Base-by-base conservation (phyloP, 2,113 vertebrate genomes). In the Tachuris rubrigastra region DNA sequence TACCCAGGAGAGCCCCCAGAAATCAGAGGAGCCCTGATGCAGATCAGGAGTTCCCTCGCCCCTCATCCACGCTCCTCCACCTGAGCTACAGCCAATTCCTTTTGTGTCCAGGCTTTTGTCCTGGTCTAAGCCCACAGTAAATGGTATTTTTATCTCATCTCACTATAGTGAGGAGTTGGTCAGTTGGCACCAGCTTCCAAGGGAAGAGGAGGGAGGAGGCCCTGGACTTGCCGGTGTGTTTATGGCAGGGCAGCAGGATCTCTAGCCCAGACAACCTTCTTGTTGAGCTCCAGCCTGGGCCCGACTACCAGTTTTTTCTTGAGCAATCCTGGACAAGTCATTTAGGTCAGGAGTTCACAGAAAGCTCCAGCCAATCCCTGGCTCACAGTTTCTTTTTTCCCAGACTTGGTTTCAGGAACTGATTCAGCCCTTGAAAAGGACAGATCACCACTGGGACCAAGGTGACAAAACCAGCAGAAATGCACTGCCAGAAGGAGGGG, bases 271-370 rank as follows among this genome's bases (percentile, higher is more conserved):
- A 58, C 52, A 47, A 76, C 24, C 58, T 67, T 12, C 2, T 6
- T 9, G 8, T 1, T 31, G n/a, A 85, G 42, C 87, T 73, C 46
- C 41, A 42, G 58, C 19, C 56, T 20, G 18, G 3, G 5, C 28
- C 53, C 72, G 3, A 72, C 62, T 53, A 41, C 58, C 12, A 1
- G 23, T 12, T n/a, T 50, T 12, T n/a, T 50, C 77, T 76, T 95
- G 46, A 2, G 0, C 53, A 90, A 79, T 12, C 37, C 59, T 21
- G 62, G 71, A 33, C 67, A 83, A 87, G 73, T 79, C 68, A 68
- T 35, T 65, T 12, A 25, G 82, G 75, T 77, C 89, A 90, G 44
- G 69, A 90, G 79, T 47, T 88, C 86, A 93, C 42, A 63, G 58
- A 47, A 12, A 52, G 41, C 69, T 89, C 46, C 93, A 90, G n/a